A percentile compares a stretch with the other conserved stretches of the same genome.
These are phyloP conservation scores for Cyprinus carpio DNA, from an alignment of 2,113 vertebrate genomes.

Conservation along the genomic window DNA sequence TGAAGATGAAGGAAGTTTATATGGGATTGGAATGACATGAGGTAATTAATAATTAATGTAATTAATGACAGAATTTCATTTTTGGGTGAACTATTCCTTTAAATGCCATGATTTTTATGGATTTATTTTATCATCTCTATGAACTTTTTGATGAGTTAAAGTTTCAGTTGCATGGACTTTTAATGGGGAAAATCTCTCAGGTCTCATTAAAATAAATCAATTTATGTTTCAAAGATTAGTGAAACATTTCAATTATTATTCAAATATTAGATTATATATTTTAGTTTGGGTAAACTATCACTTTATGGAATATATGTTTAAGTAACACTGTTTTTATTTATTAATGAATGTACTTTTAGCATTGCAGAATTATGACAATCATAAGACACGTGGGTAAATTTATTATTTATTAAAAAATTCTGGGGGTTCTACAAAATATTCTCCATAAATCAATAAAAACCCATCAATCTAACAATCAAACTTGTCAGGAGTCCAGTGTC, in stretches of 20 bases:
- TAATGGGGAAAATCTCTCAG: background rate
- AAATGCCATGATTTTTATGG: background rate
- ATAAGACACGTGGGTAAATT: too few species aligned
- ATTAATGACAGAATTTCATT: background rate
- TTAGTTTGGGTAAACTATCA: background rate
- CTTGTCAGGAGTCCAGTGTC: constrained; percentile 2
- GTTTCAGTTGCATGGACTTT: background rate
- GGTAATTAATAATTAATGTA: too few species aligned
- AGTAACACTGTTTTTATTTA: too few species aligned
- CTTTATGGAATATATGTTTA: background rate
- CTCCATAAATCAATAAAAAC: constrained; percentile 9
- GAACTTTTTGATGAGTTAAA: background rate
- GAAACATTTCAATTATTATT: background rate
- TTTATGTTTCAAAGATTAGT: background rate
- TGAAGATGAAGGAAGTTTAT: background rate
- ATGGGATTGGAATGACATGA: background rate
- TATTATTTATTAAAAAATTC: background rate
- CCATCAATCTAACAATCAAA: constrained; percentile 21
- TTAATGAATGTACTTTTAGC: background rate
- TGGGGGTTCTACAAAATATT: background rate
- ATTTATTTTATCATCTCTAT: background rate
- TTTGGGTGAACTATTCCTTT: too few species aligned
- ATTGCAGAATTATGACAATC: background rate
- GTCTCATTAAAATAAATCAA: background rate
- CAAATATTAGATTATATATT: background rate